Base-by-base conservation (phyloP, 2,888 invertebrate species). In the Amphipyra berbera region DNA sequence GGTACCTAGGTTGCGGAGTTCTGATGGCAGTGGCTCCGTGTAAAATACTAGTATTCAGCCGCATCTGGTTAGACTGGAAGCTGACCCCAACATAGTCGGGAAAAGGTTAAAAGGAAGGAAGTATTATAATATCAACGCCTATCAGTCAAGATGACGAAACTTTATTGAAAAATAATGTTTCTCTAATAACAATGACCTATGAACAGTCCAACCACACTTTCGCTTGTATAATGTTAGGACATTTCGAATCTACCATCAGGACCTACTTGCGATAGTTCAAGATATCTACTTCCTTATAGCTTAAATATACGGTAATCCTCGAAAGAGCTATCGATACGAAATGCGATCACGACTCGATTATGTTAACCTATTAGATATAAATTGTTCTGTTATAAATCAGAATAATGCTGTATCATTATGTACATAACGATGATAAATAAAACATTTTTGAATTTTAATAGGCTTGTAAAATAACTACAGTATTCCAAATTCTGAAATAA, bases 221-320 rank as follows among this genome's bases (percentile, higher is more conserved):
- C 4, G 12, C 38, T 64, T 64, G 44, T 67, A 38, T 67, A 64
- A 64, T 38, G 21, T 49, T 41, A n/a, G 42, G 42, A 47, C 15
- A 44, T 55, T 53, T 30, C 27, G 7, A 21, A 62, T 9, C 40
- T 2, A 12, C 41, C 27, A 63, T 6, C 66, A 38, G 13, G 13
- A 55, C 30, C 47, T 9, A 21, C 21, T 8, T 33, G 14, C 42
- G 9, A 10, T 13, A 38, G 44, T 57, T 57, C 67, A 63, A 33
- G 0, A 14, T n/a, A 15, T 42, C 8, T 33, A 47, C 37, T 56
- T 66, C 41, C 57, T 44, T 12, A 42, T 27, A 0, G 7, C 46
- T 13, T 0, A 8, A 46, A 46, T 30, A 46, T 33, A 46, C 10
- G 46, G 6, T 13, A 45, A 56, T 57, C 38, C n/a, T 56, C 47